Evolutionary conservation across 2,113 vertebrate species (phyloP).

Genomic region (Varanus salvator): DNA sequence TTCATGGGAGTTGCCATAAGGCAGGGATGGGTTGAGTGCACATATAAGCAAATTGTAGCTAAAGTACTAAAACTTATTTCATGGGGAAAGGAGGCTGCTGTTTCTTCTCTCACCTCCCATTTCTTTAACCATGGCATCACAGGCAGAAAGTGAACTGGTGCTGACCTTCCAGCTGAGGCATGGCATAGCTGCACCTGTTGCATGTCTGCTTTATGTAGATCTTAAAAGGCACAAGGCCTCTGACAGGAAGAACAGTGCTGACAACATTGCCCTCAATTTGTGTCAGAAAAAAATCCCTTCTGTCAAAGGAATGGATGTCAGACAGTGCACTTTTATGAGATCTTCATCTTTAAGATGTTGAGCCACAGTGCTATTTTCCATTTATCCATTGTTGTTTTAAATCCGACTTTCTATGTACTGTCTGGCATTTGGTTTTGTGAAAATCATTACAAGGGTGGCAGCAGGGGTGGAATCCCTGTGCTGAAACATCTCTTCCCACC

Average conservation of each 20-base stretch:
- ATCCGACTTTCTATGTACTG: background rate
- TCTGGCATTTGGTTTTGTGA: background rate
- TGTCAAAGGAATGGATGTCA: background rate
- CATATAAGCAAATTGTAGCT: too few relatives aligned
- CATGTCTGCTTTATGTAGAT: background rate
- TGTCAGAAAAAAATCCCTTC: background rate
- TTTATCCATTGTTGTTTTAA: background rate
- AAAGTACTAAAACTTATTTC: background rate
- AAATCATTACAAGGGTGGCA: background rate
- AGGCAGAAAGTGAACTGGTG: background rate
- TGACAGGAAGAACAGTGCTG: background rate
- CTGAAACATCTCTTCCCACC: background rate
- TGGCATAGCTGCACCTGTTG: background rate
- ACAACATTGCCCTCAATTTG: background rate
- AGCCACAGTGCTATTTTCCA: background rate
- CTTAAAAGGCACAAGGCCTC: background rate
- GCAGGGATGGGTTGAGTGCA: too few relatives aligned
- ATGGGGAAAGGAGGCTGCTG: background rate
- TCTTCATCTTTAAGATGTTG: background rate
- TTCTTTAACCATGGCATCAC: background rate
- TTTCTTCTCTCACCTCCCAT: background rate
- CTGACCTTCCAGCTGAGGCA: background rate
- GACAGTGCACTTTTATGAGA: background rate
- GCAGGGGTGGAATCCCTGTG: too few relatives aligned
- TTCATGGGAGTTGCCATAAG: too few relatives aligned